Evolutionary conservation across 2,888 invertebrate species (phyloP).

Genomic region (Megamerina dolium): DNA sequence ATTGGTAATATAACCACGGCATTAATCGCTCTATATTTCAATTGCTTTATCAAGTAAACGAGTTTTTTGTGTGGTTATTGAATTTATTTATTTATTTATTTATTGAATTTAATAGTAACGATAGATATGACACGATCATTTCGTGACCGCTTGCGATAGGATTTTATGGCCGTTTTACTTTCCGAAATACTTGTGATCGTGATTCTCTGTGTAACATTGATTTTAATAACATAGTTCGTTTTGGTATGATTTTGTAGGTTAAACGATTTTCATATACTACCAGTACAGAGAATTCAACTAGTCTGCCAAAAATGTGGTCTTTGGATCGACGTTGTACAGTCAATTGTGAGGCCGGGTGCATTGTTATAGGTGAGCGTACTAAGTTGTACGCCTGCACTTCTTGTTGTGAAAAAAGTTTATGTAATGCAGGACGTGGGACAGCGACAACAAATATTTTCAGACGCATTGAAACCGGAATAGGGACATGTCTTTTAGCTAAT

Average conservation of each 20-base stretch:
- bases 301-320: slow-evolving; percentile 75
- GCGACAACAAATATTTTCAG: slow-evolving; percentile 30
- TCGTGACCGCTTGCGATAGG: no score
- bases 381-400: slow-evolving; percentile 83
- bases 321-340: slow-evolving; percentile 76
- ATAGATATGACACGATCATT: no score
- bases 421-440: slow-evolving; percentile 66
- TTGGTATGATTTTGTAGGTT: slow-evolving; percentile 54
- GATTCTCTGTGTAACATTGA: no score
- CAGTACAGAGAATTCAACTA: slow-evolving; percentile 71
- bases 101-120: no score
- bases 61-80: no score
- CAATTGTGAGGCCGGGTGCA: slow-evolving; percentile 81
- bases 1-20: no score
- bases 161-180: not conserved
- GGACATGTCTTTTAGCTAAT: no score
- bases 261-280: slow-evolving; percentile 78
- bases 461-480: slow-evolving; percentile 39
- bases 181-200: no score
- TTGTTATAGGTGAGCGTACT: slow-evolving; percentile 81
- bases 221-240: no score
- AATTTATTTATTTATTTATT: no score
- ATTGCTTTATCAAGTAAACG: no score
- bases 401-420: slow-evolving; percentile 72
- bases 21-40: no score